Evolutionary conservation across 2,113 vertebrate genomes (phyloP).

Genomic region (Polypterus bichir): DNA sequence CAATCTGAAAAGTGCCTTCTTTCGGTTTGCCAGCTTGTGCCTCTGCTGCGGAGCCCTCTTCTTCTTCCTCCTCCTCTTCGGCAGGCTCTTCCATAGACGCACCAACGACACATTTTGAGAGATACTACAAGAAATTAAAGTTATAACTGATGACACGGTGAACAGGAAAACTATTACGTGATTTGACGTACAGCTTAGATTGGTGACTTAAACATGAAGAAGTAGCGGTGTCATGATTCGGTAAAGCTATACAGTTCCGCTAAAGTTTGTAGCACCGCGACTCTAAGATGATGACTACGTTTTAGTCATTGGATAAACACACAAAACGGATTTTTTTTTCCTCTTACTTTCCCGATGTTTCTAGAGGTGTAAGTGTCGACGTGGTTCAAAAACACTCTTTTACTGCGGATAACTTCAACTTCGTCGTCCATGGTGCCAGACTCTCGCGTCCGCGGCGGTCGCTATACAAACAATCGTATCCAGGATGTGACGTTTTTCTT

Average conservation of each 20-base stretch:
- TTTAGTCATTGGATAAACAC: too few relatives aligned
- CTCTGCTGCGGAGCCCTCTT: constrained; percentile 20
- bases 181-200: too few relatives aligned
- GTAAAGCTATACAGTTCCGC: too few relatives aligned
- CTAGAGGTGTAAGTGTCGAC: constrained; percentile 57
- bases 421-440: constrained; percentile 26
- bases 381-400: constrained; percentile 63
- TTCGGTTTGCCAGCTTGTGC: constrained; percentile 3
- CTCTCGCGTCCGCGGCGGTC: background rate
- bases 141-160: too few relatives aligned
- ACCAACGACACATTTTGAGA: constrained; percentile 45
- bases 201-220: too few relatives aligned
- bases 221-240: too few relatives aligned
- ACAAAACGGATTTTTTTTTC: background rate
- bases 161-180: too few relatives aligned
- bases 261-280: too few relatives aligned
- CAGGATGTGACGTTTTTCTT: too few relatives aligned
- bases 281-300: too few relatives aligned
- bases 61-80: constrained; percentile 37
- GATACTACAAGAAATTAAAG: constrained; percentile 44
- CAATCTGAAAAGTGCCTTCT: constrained; percentile 50
- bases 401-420: constrained; percentile 13
- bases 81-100: constrained; percentile 32
- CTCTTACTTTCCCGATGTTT: constrained; percentile 59
- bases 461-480: too few relatives aligned